Conservation (phyloP, 1,140 invertebrate genomes). For the Brachionus plicatilis region DNA sequence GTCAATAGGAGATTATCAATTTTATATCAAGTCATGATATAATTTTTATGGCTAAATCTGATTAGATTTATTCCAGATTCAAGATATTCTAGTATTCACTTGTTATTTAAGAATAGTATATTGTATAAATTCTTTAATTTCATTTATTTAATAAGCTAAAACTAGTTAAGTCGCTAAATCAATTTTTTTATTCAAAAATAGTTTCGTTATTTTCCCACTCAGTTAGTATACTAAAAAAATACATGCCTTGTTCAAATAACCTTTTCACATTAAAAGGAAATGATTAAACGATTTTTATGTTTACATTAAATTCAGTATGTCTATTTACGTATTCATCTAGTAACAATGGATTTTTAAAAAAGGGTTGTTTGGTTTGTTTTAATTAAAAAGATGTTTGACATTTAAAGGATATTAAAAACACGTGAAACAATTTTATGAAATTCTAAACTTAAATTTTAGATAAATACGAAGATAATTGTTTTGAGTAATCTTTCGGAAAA, state of each 20-base stretch:
- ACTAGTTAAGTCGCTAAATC: neutral
- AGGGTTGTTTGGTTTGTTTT: neutral
- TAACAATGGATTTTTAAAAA: neutral
- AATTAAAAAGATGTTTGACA: neutral
- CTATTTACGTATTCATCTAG: neutral
- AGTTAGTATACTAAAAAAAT: neutral
- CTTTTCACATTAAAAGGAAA: neutral
- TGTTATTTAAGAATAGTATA: neutral
- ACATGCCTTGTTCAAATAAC: neutral
- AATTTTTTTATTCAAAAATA: neutral
- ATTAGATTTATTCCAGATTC: constrained; percentile 9
- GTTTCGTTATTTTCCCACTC: neutral
- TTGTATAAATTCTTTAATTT: neutral
- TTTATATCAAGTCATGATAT: neutral
- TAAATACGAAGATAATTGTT: no score
- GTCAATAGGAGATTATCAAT: neutral
- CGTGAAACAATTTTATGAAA: neutral
- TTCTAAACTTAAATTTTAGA: neutral
- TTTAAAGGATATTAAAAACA: neutral
- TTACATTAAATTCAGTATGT: neutral
- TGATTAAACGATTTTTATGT: neutral
- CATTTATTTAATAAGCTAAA: neutral
- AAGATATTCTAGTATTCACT: neutral
- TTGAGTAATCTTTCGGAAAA: neutral
- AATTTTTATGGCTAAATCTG: constrained; percentile 11